phyloP scores from a whole-genome alignment of 2,797 vertebrate species.

The Urocyon cinereoargenteus region DNA sequence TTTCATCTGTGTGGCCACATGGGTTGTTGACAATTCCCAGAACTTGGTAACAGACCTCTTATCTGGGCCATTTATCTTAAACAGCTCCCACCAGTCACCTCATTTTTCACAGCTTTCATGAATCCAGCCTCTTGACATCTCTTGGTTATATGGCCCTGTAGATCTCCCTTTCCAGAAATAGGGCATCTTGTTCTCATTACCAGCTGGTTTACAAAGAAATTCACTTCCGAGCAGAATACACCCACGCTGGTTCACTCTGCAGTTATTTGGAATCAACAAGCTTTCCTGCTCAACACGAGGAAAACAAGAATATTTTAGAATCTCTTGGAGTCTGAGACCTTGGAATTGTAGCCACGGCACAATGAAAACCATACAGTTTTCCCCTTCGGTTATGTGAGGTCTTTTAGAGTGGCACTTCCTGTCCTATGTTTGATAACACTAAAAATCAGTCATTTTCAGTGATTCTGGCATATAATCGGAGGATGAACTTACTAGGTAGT shows the following conservation, averaged over 20 bases:
- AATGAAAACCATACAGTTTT: neutral
- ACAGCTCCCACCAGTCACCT: neutral
- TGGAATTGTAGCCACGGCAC: neutral
- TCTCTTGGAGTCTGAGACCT: neutral
- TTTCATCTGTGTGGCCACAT: neutral
- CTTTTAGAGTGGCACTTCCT: neutral
- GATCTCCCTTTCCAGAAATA: neutral
- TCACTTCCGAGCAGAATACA: neutral
- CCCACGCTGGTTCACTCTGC: neutral
- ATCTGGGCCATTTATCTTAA: neutral
- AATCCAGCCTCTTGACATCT: neutral
- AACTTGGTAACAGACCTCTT: neutral
- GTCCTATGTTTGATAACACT: neutral
- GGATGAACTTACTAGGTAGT: neutral
- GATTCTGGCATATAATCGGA: neutral
- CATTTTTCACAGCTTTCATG: neutral
- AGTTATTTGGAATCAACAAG: constrained; percentile 6
- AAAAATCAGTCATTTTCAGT: neutral
- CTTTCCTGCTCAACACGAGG: neutral
- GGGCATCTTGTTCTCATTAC: constrained; percentile 29
- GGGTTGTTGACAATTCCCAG: neutral
- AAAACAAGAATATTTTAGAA: neutral
- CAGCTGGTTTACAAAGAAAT: neutral
- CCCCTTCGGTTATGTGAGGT: neutral
- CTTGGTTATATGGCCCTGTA: neutral